These are phyloP conservation scores for Trichonephila inaurata DNA, from an alignment of 1,140 invertebrate genomes.

Conservation along the genomic window DNA sequence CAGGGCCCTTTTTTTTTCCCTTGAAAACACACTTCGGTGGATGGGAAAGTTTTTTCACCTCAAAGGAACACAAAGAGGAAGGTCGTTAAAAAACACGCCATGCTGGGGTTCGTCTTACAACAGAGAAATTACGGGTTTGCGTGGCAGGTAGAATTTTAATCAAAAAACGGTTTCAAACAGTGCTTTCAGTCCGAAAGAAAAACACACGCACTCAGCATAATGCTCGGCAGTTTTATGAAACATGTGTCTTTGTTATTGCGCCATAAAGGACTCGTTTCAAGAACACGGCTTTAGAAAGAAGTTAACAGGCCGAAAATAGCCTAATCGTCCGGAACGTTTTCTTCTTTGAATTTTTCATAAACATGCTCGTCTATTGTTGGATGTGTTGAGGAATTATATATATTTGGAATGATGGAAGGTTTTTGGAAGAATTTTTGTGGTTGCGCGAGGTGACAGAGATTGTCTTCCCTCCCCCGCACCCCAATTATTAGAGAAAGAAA, in stretches of 20 bases:
- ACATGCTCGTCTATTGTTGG: background rate
- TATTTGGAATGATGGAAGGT: background rate
- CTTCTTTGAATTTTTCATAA: background rate
- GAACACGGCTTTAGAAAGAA: slow-evolving; percentile 33
- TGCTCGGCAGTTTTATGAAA: slow-evolving; percentile 53
- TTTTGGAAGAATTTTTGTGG: background rate
- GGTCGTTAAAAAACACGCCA: slow-evolving; percentile 26
- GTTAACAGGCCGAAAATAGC: slow-evolving; percentile 29
- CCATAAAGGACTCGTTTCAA: slow-evolving; percentile 23
- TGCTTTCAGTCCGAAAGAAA: background rate
- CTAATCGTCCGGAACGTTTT: slow-evolving; percentile 28
- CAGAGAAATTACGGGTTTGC: slow-evolving; percentile 34
- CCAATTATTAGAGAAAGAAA: no score
- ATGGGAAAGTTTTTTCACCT: slow-evolving; percentile 19
- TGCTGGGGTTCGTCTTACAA: background rate
- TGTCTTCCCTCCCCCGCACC: background rate
- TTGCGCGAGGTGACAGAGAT: background rate
- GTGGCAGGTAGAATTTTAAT: slow-evolving; percentile 9
- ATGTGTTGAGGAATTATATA: slow-evolving; percentile 3
- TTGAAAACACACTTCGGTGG: background rate
- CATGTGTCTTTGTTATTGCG: slow-evolving; percentile 47
- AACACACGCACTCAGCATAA: slow-evolving; percentile 23
- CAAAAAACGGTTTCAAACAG: slow-evolving; percentile 18
- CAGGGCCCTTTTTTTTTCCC: background rate
- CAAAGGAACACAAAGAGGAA: background rate